Evolutionary conservation across 2,113 vertebrate genomes (phyloP), one percentile per base, ranked within the genome.

Genomic region (Scopus umbretta): DNA sequence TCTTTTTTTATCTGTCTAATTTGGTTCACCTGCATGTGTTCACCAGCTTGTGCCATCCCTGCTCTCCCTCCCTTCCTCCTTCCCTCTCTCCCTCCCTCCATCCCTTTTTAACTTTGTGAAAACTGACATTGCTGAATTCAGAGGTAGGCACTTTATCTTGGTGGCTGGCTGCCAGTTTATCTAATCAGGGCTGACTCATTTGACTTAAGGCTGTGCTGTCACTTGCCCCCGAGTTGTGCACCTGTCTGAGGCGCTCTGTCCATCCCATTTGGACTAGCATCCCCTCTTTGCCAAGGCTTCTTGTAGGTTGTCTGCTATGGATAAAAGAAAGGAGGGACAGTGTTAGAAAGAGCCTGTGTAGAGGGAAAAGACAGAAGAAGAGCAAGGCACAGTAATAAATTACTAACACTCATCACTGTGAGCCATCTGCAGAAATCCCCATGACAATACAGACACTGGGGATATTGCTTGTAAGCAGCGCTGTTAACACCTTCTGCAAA

Each of bases 401-500:
- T 92, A 73, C 78, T 72, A 73, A 61, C 56, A 78, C 50, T 82
- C 90, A 90, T 90, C 80, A 86, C 85, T 88, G 76, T 59, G 93
- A 94, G 88, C 92, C 95, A 94, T 94, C 87, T 95, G 83, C 87
- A 95, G 95, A 96, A 97, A 97, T 95, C 95, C 93, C 93, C 94
- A 80, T 79, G 89, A 93, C 90, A 95, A 91, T 94, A 66, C 62
- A 93, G 80, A 63, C 80, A 72, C 87, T 92, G 82, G 87, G 94
- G 90, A 90, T 95, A 86, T 92, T 95, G 55, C 87, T 95, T 95
- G 88, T 95, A 96, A 97, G 91, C 72, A 94, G 72, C 83, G 72
- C 91, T 86, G 84, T 96, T 97, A 97, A 96, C 93, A 95, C 82
- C 82, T 97, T 86, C 87, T 89, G 92, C 67, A 93, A 79, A 95